phyloP scores from a whole-genome alignment of 2,113 vertebrate genomes.

The Burhinus oedicnemus region DNA sequence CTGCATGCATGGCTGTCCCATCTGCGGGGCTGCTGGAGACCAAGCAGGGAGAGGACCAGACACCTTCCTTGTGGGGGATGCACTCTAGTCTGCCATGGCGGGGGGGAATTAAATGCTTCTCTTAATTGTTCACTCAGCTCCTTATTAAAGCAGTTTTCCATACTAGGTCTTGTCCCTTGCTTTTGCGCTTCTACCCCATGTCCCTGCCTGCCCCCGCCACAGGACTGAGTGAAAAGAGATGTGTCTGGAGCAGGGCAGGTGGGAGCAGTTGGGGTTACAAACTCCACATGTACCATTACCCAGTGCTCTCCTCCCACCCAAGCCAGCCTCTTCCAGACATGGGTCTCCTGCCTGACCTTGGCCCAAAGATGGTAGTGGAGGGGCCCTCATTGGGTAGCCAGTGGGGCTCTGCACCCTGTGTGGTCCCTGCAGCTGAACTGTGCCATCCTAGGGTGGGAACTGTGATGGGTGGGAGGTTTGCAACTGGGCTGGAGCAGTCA shows the following conservation, averaged over 20 bases:
- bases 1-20: background rate
- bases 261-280: background rate
- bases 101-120: background rate
- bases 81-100: background rate
- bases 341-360: background rate
- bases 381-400: background rate
- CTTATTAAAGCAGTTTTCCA: constrained; percentile 15
- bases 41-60: background rate
- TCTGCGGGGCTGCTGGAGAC: background rate
- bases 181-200: background rate
- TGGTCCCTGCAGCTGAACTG: background rate
- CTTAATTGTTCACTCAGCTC: background rate
- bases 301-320: background rate
- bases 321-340: background rate
- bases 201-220: background rate
- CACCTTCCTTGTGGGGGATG: background rate
- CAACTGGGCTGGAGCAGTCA: background rate
- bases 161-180: background rate
- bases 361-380: background rate
- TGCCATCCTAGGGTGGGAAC: background rate
- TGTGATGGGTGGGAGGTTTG: background rate
- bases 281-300: background rate
- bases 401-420: background rate
- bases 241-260: background rate
- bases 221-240: background rate